A percentile compares a stretch with the other conserved stretches of the same genome.
Conservation (phyloP, 2,797 vertebrate species). For the Alca torda region DNA sequence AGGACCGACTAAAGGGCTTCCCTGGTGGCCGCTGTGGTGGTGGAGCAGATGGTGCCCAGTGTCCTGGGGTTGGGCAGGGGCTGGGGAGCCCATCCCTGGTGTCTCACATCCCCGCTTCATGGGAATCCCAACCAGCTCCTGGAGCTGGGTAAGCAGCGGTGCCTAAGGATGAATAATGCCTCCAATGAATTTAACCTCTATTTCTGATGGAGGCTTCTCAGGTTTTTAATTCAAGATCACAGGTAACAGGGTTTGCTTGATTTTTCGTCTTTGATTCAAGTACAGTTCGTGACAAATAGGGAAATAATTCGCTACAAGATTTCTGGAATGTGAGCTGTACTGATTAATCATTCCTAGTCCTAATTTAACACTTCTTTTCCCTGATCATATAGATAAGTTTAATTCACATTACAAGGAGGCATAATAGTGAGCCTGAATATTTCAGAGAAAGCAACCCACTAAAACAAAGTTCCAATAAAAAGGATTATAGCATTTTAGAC, state of each 20-base stretch:
- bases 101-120: no score
- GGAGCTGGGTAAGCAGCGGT: neutral
- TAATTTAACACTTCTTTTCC: neutral
- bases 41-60: neutral
- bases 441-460: neutral
- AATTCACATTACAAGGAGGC: neutral
- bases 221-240: neutral
- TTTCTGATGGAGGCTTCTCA: neutral
- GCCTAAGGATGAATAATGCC: neutral
- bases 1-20: rapidly evolving
- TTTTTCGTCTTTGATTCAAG: neutral
- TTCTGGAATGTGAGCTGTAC: neutral
- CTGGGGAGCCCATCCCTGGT: rapidly evolving
- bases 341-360: neutral
- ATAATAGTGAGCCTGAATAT: neutral
- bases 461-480: conserved; percentile 7
- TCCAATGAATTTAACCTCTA: neutral
- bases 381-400: neutral
- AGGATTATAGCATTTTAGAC: conserved; percentile 13
- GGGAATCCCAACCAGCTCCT: neutral
- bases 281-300: neutral
- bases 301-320: neutral
- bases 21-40: rapidly evolving
- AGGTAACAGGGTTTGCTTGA: neutral
- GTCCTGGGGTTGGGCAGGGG: neutral